Base-by-base conservation (phyloP, 2,113 vertebrate genomes). In the Bos indicus region DNA sequence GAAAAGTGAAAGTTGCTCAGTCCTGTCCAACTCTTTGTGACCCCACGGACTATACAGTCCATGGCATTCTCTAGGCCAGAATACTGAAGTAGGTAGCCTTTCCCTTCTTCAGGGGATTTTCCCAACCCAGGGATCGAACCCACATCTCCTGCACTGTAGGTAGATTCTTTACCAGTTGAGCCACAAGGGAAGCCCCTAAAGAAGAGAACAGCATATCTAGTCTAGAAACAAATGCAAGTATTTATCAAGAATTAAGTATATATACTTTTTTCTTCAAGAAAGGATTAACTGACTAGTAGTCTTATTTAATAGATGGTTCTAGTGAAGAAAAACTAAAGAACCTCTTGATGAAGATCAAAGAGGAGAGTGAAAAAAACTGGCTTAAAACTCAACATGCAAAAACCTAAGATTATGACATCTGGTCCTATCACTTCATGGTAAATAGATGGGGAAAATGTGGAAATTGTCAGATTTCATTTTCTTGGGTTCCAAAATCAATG, bases 241-340 rank as follows among this genome's bases (percentile, higher is more conserved):
- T 94, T 93, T 87, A 90, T 59, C 86, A 96, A 90, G 7, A 96
- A 93, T 88, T 92, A 83, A 91, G 60, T 91, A 88, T n/a, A 62
- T 67, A 83, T 54, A 7, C 25, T 81, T 95, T 87, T 16, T 46
- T 92, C 26, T 77, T 78, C 13, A 90, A 26, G 36, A 43, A 77
- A 77, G 36, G 36, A 77, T 43, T 77, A 77, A 77, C 36, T 46
- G 15, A 74, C 40, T 52, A 21, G 21, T 52, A 8, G 51, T 60
- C 57, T 96, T 83, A 87, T 43, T 91, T 78, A 95, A 78, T 13
- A 87, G 52, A 59, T 36, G 11, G 33, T 74, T 40, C 67, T 40
- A 71, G n/a, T 71, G n/a, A 71, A 71, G 26, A 60, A 14, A 19
- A 71, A 71, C 64, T 71, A 71, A 71, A 71, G 64, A 71, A 71